phyloP scores from a whole-genome alignment of 2,888 invertebrate species.

The Caenorhabditis panamensis region DNA sequence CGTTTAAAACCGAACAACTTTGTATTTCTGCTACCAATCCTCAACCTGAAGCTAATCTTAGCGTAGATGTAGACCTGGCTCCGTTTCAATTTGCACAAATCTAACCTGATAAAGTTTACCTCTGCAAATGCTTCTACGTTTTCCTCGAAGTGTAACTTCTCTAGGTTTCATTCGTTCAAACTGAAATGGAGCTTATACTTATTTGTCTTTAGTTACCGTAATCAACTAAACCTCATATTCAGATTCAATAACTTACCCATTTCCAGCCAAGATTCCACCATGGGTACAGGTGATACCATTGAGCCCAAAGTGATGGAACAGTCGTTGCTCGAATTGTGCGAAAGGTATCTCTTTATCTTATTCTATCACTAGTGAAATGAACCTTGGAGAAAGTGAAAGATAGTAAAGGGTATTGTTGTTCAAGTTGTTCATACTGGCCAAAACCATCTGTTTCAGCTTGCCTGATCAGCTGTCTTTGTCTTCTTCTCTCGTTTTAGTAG shows the following conservation, averaged over 20 bases:
- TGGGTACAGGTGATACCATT: slow-evolving; percentile 32
- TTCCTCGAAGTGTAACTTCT: no score
- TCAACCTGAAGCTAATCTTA: no score
- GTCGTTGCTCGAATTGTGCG: slow-evolving; percentile 41
- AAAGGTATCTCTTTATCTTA: slow-evolving; percentile 46
- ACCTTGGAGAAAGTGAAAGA: slow-evolving; percentile 1
- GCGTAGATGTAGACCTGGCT: no score
- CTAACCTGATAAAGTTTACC: no score
- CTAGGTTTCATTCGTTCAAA: no score
- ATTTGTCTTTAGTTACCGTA: no score
- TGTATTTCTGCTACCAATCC: no score
- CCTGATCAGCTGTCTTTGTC: slow-evolving; percentile 28
- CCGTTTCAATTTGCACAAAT: no score
- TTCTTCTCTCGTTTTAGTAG: background rate
- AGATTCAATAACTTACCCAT: background rate
- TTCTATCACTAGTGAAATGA: background rate
- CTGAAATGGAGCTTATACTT: no score
- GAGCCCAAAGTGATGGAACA: slow-evolving; percentile 33
- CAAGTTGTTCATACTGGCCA: background rate
- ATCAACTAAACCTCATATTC: no score
- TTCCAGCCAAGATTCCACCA: slow-evolving; percentile 42
- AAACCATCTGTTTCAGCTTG: slow-evolving; percentile 1
- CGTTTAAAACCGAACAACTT: no score
- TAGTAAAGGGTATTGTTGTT: background rate
- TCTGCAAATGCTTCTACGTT: no score